Base-by-base conservation (phyloP, 30 jellyfish, hydroid and myxozoan genomes). In the Chironex yamaguchii region DNA sequence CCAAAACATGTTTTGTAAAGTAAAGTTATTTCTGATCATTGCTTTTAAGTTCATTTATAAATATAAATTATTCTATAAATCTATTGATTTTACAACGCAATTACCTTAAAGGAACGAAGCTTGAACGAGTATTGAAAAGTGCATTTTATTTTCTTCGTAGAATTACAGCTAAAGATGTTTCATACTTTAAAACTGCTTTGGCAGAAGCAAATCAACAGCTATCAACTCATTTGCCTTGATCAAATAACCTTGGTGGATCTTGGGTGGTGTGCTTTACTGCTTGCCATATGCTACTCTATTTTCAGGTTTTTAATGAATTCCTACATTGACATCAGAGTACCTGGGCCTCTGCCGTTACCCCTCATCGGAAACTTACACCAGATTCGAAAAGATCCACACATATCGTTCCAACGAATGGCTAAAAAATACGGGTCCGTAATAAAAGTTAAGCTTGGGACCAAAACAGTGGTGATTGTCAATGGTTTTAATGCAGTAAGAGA, bases 191-290 rank as follows among this genome's bases (percentile, higher is more conserved):
- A 71, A 69, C 17, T 12, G 82, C 34, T 85, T 98, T 34, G 99
- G 99, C 21, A 66, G 98, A 32, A 70, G 74, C 17, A 36, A 73
- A 27, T 98, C 99, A 1, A 91, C 97, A 14, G 99, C 91, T 29
- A 96, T 87, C 35, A 96, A 97, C 2, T 93, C 72, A 62, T 17
- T 33, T 9, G 4, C 17, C 42, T 2, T 11, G 67, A 77, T 51
- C 21, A 4, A 25, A 3, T 28, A 48, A 31, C 22, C 29, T 33
- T 11, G 9, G 20, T 29, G 35, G 85, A 31, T 67, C 13, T 21
- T 27, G 17, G 0, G 17, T 52, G 89, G 89, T 54, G 48, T 20
- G 32, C 68, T 42, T 53, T 64, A n/a, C 22, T 21, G 66, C 23
- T 26, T n/a, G 3, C 23, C 23, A 50, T 50, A 21, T 21, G 3